These are phyloP conservation scores for Halcyon badia DNA, from an alignment of 2,797 vertebrate genomes.

Conservation along the genomic window DNA sequence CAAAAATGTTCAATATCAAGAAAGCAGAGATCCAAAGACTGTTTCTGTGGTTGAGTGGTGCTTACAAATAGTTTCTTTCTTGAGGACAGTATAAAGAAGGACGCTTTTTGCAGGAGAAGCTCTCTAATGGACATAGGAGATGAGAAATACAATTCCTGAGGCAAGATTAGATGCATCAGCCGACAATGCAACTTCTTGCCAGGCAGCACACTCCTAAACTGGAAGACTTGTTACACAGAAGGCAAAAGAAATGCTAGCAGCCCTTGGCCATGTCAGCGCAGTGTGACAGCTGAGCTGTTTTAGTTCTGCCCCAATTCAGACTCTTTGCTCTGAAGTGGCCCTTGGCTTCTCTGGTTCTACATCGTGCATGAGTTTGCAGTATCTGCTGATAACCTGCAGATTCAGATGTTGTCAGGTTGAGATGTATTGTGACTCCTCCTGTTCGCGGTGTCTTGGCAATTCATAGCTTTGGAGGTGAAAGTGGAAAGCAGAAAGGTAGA, in stretches of 20 bases:
- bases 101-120: not conserved
- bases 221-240: constrained; percentile 49
- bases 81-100: not conserved
- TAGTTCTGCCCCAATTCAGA: constrained; percentile 73
- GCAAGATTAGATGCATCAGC: constrained; percentile 58
- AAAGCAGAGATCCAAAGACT: not conserved
- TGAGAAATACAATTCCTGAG: constrained; percentile 55
- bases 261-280: constrained; percentile 37
- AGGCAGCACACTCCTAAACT: constrained; percentile 44
- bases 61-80: not conserved
- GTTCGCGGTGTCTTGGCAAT: not conserved
- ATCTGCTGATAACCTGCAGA: constrained; percentile 11
- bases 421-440: not conserved
- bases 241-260: constrained; percentile 53
- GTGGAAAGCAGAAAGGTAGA: not conserved
- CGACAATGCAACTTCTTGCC: constrained; percentile 60
- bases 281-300: constrained; percentile 67
- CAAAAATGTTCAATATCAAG: not conserved
- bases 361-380: constrained; percentile 16
- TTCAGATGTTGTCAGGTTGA: not conserved
- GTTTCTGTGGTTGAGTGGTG: not conserved
- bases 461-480: not conserved
- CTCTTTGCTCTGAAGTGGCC: constrained; percentile 36
- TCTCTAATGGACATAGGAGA: constrained; percentile 45
- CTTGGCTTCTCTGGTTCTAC: constrained; percentile 38